phyloP scores from a whole-genome alignment of 2,113 vertebrate genomes.

The Progne subis region DNA sequence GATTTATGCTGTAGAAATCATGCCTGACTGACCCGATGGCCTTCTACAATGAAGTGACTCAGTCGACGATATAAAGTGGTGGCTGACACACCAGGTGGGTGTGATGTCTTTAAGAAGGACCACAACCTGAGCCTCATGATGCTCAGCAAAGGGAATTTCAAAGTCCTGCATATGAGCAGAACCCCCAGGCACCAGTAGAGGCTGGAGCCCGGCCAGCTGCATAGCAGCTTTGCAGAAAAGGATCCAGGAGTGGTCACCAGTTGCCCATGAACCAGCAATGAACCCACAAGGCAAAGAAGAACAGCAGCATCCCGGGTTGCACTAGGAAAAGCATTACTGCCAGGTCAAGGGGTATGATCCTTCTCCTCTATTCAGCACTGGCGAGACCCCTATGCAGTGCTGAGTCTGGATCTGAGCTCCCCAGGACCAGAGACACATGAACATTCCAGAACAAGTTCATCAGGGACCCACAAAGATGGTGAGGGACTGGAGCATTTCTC shows the following conservation, averaged over 20 bases:
- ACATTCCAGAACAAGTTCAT: not conserved
- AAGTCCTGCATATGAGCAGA: not conserved
- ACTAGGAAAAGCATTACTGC: not conserved
- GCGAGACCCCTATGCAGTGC: not conserved
- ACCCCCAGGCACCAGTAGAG: not conserved
- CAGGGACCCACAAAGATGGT: not conserved
- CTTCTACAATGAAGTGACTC: not conserved
- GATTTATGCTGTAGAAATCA: not conserved
- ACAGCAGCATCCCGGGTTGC: not conserved
- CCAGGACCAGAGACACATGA: not conserved
- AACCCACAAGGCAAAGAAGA: not conserved
- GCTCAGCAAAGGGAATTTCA: not conserved
- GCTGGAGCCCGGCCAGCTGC: not conserved
- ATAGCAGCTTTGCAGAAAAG: not conserved
- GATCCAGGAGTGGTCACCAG: not conserved
- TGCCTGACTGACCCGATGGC: not conserved
- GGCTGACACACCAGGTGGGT: fast-evolving
- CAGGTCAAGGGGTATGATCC: not conserved
- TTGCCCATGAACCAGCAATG: not conserved
- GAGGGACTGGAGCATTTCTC: not conserved
- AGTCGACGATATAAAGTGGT: not conserved
- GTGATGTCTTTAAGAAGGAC: not conserved
- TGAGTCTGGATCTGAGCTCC: not conserved
- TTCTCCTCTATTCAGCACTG: not conserved
- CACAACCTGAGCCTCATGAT: not conserved